Evolutionary conservation across 1,140 invertebrate species (phyloP).

Genomic region (Pinna nobilis): DNA sequence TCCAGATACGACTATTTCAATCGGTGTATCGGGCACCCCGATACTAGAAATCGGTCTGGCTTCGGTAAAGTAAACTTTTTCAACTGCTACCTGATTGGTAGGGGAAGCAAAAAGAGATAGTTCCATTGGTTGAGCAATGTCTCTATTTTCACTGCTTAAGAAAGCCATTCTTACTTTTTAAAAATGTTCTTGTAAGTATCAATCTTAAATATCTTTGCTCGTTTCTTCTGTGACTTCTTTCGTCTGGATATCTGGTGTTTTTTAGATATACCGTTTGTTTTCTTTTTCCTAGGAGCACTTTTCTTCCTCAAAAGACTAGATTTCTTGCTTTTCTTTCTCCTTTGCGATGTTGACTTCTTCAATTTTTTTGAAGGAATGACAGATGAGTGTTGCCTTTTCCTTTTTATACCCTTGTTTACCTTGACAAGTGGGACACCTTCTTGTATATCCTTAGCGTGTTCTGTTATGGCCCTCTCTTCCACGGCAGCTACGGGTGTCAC

Average conservation of each 20-base stretch:
- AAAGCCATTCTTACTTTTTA: conserved; percentile 23
- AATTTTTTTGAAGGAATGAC: conserved; percentile 27
- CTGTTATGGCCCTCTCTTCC: conserved; percentile 19
- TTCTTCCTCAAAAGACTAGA: neutral
- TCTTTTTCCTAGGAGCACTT: neutral
- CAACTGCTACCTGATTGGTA: conserved; percentile 34
- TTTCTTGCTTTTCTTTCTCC: conserved; percentile 17
- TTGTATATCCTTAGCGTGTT: conserved; percentile 11
- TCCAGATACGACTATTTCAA: conserved; percentile 40
- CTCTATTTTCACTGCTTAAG: conserved; percentile 23
- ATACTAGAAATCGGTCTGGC: conserved; percentile 21
- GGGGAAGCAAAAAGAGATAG: conserved; percentile 26
- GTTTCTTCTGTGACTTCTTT: neutral
- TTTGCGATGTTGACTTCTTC: conserved; percentile 16
- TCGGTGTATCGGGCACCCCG: conserved; percentile 10
- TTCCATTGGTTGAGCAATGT: conserved; percentile 28
- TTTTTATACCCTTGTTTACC: conserved; percentile 22
- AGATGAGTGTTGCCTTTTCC: neutral
- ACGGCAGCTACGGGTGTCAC: conserved; percentile 28
- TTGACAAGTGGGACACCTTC: conserved; percentile 15
- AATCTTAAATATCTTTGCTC: neutral
- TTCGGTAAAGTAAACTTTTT: conserved; percentile 27
- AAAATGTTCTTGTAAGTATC: conserved; percentile 17
- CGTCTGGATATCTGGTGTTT: neutral
- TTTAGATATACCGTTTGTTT: neutral